Base-by-base conservation (phyloP, 2,888 invertebrate species). In the Atethmia centrago region DNA sequence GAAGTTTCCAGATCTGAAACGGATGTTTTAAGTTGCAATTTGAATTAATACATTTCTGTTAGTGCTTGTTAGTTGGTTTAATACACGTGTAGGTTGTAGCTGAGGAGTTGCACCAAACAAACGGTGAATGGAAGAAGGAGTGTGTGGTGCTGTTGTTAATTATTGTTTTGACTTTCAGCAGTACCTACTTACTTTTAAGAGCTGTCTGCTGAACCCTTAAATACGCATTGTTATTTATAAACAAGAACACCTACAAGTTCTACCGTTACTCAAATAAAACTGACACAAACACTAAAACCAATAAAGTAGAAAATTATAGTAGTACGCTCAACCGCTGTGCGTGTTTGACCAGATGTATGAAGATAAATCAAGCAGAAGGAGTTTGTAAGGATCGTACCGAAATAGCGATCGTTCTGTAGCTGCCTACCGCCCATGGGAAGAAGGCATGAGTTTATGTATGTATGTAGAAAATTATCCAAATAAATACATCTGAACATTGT, bases 1-100 rank as follows among this genome's bases (percentile, higher is more conserved):
- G 73, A 83, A 80, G 82, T 59, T 69, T 65, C 47, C 47, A 42
- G 71, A 71, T 73, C 74, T 73, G 71, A 79, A 71, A 61, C 66
- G 66, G 76, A 76, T 83, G 83, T 74, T 85, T 84, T 77, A 72
- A 73, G 78, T 72, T 71, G 45, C 69, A 68, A 74, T 79, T 82
- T 82, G 71, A 82, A 70, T 83, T 72, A 80, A 75, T 82, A 59
- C 67, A 62, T 62, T 62, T 58, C 51, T 68, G 65, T 74, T 51
- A 59, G 58, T 28, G 16, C 64, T 53, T 59, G 49, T 74, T 42
- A 42, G 25, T 12, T 42, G 19, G 63, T 59, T 58, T 66, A 45
- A 14, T 58, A 19, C 28, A 25, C 49, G 19, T 58, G 40, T 62
- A 16, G 19, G n/a, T 36, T 69, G 9, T 31, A 25, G 16, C 3